A percentile compares a stretch with the other conserved stretches of the same genome.
Evolutionary conservation across 2,888 invertebrate genomes (phyloP).

Genomic region (Rhopalosiphum nymphaeae): DNA sequence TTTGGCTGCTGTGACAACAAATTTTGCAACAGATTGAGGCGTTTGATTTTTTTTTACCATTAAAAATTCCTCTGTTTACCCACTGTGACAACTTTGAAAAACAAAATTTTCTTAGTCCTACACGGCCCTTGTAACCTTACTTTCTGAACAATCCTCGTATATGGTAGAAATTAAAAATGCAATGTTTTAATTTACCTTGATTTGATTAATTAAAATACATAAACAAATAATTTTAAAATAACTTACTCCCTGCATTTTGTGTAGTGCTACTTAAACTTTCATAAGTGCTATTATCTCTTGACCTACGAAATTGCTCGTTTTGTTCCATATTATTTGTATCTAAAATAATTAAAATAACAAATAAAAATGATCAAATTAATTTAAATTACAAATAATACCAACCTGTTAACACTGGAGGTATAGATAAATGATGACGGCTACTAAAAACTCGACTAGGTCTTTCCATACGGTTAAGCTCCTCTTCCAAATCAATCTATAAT

Average conservation of each 20-base stretch:
- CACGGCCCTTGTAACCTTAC: no score
- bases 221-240: neutral
- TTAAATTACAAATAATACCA: neutral
- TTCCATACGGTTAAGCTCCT: conserved; percentile 58
- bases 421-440: conserved; percentile 42
- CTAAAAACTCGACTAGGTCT: conserved; percentile 59
- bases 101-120: no score
- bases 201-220: neutral
- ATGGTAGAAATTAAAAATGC: neutral
- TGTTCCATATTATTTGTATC: conserved; percentile 40
- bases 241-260: conserved; percentile 44
- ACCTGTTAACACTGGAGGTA: conserved; percentile 25
- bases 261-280: neutral
- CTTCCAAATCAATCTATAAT: conserved; percentile 51
- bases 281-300: conserved; percentile 20
- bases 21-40: no score
- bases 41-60: no score
- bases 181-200: neutral
- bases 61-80: no score
- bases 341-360: conserved; percentile 27
- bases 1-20: no score
- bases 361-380: neutral
- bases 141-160: no score
- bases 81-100: no score
- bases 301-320: conserved; percentile 29